Base-by-base conservation (phyloP, 2,113 vertebrate species). In the Zosterops hypoxanthus region DNA sequence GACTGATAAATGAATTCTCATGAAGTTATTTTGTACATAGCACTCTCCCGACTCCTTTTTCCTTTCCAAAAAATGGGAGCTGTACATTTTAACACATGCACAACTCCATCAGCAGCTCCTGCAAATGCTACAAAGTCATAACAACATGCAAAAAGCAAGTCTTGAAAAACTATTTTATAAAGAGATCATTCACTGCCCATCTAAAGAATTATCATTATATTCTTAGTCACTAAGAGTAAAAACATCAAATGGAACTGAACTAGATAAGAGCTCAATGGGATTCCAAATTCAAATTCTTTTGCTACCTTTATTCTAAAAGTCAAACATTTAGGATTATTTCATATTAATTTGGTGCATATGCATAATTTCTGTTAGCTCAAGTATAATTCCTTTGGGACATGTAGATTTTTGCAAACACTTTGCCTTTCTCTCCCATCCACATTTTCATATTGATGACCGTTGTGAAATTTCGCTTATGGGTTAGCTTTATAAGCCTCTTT, bases 31-130 rank as follows among this genome's bases (percentile, higher is more conserved):
- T 66, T 12, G 11, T 53, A 49, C 11, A 39, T n/a, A 56, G 21
- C 15, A 12, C 7, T 3, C 5, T 83, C 12, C 8, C 0, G 0
- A 16, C 3, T 34, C 17, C 36, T 19, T 68, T 57, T 86, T 50
- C 4, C 15, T 73, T 82, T 70, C 31, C 6, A 13, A 87, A 80
- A 64, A 36, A 44, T 0, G 0, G 11, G 8, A 11, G 2, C 11
- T 61, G 3, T 55, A 29, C 3, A 11, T 73, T 88, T 70, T 66
- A 47, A 26, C 21, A 66, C 21, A 63, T 21, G 10, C 5, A 17
- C 12, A 60, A 60, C 9, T 78, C 24, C 33, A 61, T 14, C 22
- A 50, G 25, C 42, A 70, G 16, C 15, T 86, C 34, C 42, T 76
- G 25, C 8, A 91, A 88, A 80, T n/a, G 8, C 5, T 31, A 23